Evolutionary conservation across 2,797 vertebrate genomes (phyloP).

Genomic region (Crenuchus spilurus): DNA sequence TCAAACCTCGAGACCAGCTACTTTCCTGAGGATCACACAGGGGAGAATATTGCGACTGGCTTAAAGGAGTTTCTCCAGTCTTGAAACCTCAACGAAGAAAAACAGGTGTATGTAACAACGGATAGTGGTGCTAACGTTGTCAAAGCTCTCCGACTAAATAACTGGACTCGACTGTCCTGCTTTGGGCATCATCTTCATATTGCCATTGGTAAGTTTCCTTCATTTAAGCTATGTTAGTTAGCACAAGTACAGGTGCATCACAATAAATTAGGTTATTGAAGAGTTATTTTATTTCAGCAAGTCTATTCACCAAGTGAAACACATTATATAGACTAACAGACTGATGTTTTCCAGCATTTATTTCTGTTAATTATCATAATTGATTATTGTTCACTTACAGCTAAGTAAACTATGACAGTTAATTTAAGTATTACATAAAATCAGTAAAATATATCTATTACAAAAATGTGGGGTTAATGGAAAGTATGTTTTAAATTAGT

Average conservation of each 20-base stretch:
- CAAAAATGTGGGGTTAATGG: no score
- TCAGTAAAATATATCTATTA: no score
- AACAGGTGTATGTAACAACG: constrained; percentile 18
- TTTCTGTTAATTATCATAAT: no score
- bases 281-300: no score
- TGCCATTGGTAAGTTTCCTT: constrained; percentile 10
- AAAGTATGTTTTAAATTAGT: no score
- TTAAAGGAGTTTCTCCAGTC: constrained; percentile 7
- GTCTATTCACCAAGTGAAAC: no score
- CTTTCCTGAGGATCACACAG: neutral
- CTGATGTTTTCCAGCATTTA: no score
- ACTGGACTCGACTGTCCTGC: constrained; percentile 26
- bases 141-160: constrained; percentile 20
- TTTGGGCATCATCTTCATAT: constrained; percentile 22
- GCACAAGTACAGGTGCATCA: no score
- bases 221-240: neutral
- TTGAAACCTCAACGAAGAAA: constrained; percentile 4
- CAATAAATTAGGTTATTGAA: neutral
- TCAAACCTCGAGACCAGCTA: neutral
- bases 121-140: constrained; percentile 15
- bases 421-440: no score
- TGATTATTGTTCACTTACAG: no score
- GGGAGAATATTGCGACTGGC: neutral
- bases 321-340: no score
- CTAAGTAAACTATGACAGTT: no score